A percentile compares a stretch with the other conserved stretches of the same genome.
phyloP scores from a whole-genome alignment of 2,888 invertebrate species.

The Endomychus coccineus region DNA sequence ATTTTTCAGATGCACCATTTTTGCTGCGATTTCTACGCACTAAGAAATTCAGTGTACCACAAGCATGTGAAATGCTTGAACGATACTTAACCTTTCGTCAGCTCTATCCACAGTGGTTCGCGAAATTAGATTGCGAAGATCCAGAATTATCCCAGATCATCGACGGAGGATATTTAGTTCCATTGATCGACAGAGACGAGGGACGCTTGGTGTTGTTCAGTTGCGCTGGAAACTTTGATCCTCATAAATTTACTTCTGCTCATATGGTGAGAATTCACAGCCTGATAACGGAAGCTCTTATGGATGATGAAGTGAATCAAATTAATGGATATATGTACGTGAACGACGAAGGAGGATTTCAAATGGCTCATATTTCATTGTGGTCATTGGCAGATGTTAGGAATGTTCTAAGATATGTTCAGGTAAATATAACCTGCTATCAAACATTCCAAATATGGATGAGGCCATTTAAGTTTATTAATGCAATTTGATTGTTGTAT shows the following conservation, averaged over 20 bases:
- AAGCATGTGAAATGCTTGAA: slow-evolving; percentile 81
- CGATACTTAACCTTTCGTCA: slow-evolving; percentile 79
- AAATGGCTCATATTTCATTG: slow-evolving; percentile 74
- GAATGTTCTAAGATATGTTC: slow-evolving; percentile 70
- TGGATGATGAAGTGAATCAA: slow-evolving; percentile 80
- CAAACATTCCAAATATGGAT: no score
- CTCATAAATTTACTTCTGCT: slow-evolving; percentile 55
- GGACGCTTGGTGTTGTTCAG: slow-evolving; percentile 75
- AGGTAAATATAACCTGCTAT: no score
- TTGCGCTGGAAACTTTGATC: slow-evolving; percentile 58
- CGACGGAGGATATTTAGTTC: slow-evolving; percentile 70
- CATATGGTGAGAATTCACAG: slow-evolving; percentile 83
- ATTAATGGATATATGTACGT: slow-evolving; percentile 78
- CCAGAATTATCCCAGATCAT: slow-evolving; percentile 73
- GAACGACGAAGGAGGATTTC: slow-evolving; percentile 75
- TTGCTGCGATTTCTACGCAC: slow-evolving; percentile 77
- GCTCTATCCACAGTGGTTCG: slow-evolving; percentile 81
- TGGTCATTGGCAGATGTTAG: slow-evolving; percentile 76
- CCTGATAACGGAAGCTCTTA: slow-evolving; percentile 72
- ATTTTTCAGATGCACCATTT: slow-evolving; percentile 62
- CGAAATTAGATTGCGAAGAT: slow-evolving; percentile 70
- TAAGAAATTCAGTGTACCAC: slow-evolving; percentile 79
- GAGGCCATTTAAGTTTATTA: no score
- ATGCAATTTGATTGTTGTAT: no score
- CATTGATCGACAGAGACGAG: slow-evolving; percentile 63